Evolutionary conservation across 2,797 vertebrate species (phyloP).

Genomic region (Podarcis lilfordi): DNA sequence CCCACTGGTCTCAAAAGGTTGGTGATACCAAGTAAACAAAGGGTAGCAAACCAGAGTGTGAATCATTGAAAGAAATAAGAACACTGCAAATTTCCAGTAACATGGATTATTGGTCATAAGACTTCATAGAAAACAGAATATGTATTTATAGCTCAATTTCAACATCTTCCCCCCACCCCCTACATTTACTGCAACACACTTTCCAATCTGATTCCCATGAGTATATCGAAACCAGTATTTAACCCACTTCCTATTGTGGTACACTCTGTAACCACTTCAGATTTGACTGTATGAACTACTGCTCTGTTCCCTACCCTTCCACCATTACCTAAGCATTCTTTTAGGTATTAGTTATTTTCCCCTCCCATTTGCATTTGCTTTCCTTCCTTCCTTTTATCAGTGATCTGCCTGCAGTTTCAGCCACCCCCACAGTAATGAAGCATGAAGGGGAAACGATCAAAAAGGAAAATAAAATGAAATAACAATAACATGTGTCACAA

Average conservation of each 20-base stretch:
- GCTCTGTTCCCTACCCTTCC: slow-evolving; percentile 56
- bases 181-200: slow-evolving; percentile 81
- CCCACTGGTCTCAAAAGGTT: no score
- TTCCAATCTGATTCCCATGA: slow-evolving; percentile 80
- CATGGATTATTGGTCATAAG: slow-evolving; percentile 79
- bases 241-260: slow-evolving; percentile 81
- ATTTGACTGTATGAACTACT: slow-evolving; percentile 50
- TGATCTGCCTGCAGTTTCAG: slow-evolving; percentile 57
- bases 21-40: no score
- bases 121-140: slow-evolving; percentile 76
- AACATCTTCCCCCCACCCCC: slow-evolving; percentile 71
- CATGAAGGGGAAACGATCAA: slow-evolving; percentile 26
- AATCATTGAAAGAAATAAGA: neutral
- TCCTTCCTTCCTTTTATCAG: slow-evolving; percentile 71
- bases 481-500: neutral
- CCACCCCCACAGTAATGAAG: slow-evolving; percentile 64
- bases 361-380: slow-evolving; percentile 67
- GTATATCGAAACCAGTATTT: slow-evolving; percentile 72
- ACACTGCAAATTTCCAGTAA: slow-evolving; percentile 78
- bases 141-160: slow-evolving; percentile 80
- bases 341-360: slow-evolving; percentile 70
- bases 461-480: neutral
- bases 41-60: no score
- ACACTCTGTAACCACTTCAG: slow-evolving; percentile 75
- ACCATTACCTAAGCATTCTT: slow-evolving; percentile 37